Base-by-base conservation (phyloP, 2,797 vertebrate genomes). In the Chanos chanos region DNA sequence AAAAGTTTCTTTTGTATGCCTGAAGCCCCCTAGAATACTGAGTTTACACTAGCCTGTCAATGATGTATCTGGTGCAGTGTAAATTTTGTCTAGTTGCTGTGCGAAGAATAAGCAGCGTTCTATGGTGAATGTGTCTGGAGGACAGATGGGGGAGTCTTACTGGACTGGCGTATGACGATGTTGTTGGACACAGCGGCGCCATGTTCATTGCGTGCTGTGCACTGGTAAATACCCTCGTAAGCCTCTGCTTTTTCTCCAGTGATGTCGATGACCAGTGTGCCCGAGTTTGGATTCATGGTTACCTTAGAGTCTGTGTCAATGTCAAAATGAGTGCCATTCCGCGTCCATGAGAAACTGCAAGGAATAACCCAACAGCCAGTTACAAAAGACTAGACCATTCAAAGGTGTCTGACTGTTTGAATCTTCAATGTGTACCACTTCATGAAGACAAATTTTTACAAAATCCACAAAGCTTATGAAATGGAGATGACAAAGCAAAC, bases 151-250 rank as follows among this genome's bases (percentile, higher is more conserved):
- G 7, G 2, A 25, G 5, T n/a, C 95, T 92, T 92, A 99, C 96
- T 91, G 45, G 96, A 98, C 69, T 96, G 91, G 8, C 95, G 91
- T 76, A 98, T 81, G 70, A 98, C 64, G 0, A 99, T 95, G 73
- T 89, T 92, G 80, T 96, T 94, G 69, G 95, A 95, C 40, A 98
- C 43, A 0, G 96, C 95, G 1, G 93, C 93, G 76, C 96, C 96
- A 0, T 93, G 90, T 45, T 94, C 90, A 1, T 99, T 99, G 60
- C 91, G 91, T 19, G 94, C 94, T 1, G 89, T 92, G 21, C 96
- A 99, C 74, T 98, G 96, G 73, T 98, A 99, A 1, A 92, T 84
- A 10, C 96, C 96, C 79, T 99, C 96, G 5, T 97, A 98, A 0
- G 88, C 89, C 76, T 99, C 94, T 0, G 92, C 92, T 68, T 93